Percentiles rank a stretch among this genome's conserved stretches.
These are phyloP conservation scores for Lycaena phlaeas DNA, from an alignment of 2,888 invertebrate genomes.

Conservation along the genomic window DNA sequence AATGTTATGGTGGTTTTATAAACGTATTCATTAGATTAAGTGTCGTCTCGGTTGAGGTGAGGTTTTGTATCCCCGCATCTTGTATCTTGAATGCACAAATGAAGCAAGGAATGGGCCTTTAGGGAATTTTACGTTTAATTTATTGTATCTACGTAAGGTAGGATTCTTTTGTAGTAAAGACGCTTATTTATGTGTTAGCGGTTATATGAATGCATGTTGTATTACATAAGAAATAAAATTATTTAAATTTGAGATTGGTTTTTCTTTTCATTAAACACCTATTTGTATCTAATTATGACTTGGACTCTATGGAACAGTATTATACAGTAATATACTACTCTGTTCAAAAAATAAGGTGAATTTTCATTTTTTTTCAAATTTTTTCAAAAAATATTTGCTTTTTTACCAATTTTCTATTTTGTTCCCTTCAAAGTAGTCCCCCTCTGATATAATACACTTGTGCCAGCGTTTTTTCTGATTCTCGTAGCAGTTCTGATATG, in stretches of 20 bases:
- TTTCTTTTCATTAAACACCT: no score
- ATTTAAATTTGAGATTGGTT: slow-evolving; percentile 41
- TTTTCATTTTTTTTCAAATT: no score
- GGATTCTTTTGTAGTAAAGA: slow-evolving; percentile 43
- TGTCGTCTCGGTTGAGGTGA: background rate
- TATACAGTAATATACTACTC: no score
- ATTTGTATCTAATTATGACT: no score
- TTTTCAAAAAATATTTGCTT: no score
- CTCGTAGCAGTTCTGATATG: no score
- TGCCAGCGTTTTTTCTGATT: no score
- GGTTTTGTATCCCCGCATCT: background rate
- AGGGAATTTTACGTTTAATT: slow-evolving; percentile 16
- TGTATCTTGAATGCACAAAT: slow-evolving; percentile 4
- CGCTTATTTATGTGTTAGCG: slow-evolving; percentile 56
- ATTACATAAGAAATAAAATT: slow-evolving; percentile 61
- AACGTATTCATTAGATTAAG: background rate
- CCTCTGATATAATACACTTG: no score
- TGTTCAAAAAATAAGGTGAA: no score
- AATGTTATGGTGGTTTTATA: slow-evolving; percentile 1
- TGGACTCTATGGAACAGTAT: no score
- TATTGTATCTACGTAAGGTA: slow-evolving; percentile 17
- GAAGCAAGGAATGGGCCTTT: slow-evolving; percentile 17
- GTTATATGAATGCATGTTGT: slow-evolving; percentile 60
- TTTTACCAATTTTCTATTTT: no score
- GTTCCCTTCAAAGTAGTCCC: no score